Conservation (phyloP, 1,140 invertebrate genomes). For the Ceratitis capitata region DNA sequence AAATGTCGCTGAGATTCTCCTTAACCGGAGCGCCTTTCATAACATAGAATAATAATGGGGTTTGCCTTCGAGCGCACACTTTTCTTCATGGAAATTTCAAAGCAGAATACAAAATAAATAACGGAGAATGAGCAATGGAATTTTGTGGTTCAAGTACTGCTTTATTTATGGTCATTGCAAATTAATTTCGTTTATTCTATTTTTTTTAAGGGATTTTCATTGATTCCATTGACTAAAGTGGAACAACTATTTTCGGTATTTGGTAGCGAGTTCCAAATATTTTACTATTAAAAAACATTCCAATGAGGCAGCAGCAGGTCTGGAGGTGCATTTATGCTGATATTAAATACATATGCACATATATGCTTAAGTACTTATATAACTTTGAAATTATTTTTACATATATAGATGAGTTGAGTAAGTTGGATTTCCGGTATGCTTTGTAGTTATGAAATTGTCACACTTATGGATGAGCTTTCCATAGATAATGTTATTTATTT, state of each 20-base stretch:
- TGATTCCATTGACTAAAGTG: not conserved
- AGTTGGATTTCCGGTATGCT: conserved; percentile 3
- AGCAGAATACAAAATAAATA: not conserved
- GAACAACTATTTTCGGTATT: not conserved
- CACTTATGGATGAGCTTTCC: too few relatives aligned
- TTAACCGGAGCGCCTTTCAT: conserved; percentile 3
- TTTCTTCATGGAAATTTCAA: not conserved
- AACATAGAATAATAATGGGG: not conserved
- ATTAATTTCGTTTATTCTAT: not conserved
- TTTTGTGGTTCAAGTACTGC: conserved; percentile 21
- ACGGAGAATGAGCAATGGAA: not conserved
- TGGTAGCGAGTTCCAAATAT: not conserved
- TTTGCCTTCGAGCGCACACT: not conserved
- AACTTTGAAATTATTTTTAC: too few relatives aligned
- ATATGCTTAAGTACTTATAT: not conserved
- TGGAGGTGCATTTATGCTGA: not conserved
- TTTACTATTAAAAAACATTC: too few relatives aligned
- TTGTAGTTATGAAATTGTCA: not conserved
- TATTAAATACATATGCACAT: not conserved
- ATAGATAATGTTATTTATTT: too few relatives aligned
- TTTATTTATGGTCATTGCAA: conserved; percentile 3
- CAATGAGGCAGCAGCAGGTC: too few relatives aligned
- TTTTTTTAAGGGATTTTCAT: not conserved
- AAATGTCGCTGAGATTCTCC: conserved; percentile 26
- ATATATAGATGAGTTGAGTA: not conserved